Evolutionary conservation across 2,888 invertebrate species (phyloP).

Genomic region (Chesias legatella): DNA sequence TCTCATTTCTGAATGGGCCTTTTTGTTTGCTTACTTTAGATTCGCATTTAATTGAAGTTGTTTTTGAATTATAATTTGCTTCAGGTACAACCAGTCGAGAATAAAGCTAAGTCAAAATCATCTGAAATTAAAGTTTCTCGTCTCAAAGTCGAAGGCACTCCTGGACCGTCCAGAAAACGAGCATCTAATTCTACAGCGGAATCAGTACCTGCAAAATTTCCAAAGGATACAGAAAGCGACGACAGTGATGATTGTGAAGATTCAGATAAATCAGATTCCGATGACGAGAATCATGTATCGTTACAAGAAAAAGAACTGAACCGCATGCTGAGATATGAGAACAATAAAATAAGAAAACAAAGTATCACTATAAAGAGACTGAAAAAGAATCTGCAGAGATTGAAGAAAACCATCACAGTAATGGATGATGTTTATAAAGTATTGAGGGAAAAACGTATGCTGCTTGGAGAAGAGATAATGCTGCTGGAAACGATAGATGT

Average conservation of each 20-base stretch:
- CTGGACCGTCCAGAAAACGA: slow-evolving; percentile 9
- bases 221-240: neutral
- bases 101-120: slow-evolving; percentile 1
- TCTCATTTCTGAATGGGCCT: too few species aligned
- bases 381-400: slow-evolving; percentile 4
- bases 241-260: neutral
- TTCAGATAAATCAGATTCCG: neutral
- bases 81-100: slow-evolving; percentile 1
- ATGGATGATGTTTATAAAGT: slow-evolving; percentile 6
- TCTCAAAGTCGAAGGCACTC: slow-evolving; percentile 2
- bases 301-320: slow-evolving; percentile 2
- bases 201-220: neutral
- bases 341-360: slow-evolving; percentile 7
- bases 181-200: neutral
- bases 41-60: too few species aligned
- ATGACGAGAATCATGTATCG: neutral
- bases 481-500: neutral
- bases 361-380: slow-evolving; percentile 5
- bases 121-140: slow-evolving; percentile 1
- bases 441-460: slow-evolving; percentile 3
- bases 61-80: too few species aligned
- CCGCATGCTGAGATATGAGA: slow-evolving; percentile 10
- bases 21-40: too few species aligned
- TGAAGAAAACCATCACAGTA: slow-evolving; percentile 6
- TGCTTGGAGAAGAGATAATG: slow-evolving; percentile 5